phyloP scores from a whole-genome alignment of 2,113 vertebrate genomes.

The Crotalus viridis region DNA sequence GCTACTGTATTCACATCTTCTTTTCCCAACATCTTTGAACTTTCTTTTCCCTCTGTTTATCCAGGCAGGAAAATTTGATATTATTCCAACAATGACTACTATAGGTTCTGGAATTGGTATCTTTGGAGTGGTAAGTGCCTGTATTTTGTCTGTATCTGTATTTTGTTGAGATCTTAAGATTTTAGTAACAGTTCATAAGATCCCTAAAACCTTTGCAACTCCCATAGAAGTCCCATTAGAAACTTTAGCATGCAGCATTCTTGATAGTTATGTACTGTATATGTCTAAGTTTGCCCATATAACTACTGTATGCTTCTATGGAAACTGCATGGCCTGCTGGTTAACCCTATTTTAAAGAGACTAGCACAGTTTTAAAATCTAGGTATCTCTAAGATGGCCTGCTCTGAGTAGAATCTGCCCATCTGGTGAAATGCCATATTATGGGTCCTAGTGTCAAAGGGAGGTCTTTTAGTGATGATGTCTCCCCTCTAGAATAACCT shows the following conservation, averaged over 20 bases:
- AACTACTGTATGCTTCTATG: not conserved
- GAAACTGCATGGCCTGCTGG: not conserved
- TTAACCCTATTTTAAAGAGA: not conserved
- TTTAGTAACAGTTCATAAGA: not conserved
- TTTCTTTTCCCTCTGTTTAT: not conserved
- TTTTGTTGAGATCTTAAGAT: not conserved
- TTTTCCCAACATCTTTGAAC: not conserved
- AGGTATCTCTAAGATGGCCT: not conserved
- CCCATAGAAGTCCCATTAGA: not conserved
- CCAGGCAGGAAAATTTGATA: slow-evolving; percentile 94
- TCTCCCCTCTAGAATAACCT: not conserved
- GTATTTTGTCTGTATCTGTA: not conserved
- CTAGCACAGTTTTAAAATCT: not conserved
- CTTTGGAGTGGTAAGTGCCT: slow-evolving; percentile 89
- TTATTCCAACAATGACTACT: slow-evolving; percentile 93
- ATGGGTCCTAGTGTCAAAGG: not conserved
- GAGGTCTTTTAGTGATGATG: not conserved
- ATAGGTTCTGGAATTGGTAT: slow-evolving; percentile 97
- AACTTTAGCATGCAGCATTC: not conserved
- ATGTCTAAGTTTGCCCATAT: not conserved
- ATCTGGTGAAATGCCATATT: not conserved
- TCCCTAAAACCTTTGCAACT: not conserved
- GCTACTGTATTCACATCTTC: not conserved
- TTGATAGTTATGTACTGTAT: not conserved
- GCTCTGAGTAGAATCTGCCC: not conserved